These are phyloP conservation scores for Nannobrachium achirus DNA, from an alignment of 2,113 vertebrate species.

Conservation along the genomic window DNA sequence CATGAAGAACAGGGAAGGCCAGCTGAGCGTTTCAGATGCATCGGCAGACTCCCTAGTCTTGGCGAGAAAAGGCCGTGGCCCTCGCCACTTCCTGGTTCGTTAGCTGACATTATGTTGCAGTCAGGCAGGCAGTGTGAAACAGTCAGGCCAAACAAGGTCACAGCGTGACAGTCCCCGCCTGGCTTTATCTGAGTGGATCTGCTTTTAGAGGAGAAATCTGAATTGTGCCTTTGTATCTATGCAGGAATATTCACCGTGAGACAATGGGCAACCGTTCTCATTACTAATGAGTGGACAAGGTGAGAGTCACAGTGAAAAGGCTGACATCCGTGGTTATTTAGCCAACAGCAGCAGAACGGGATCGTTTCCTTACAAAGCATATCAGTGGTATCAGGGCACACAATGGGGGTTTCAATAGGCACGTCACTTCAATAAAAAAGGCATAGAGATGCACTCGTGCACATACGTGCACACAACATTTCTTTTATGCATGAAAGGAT, in stretches of 20 bases:
- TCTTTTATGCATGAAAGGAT: not conserved
- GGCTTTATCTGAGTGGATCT: slow-evolving; percentile 85
- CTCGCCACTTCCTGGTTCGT: slow-evolving; percentile 14
- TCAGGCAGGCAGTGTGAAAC: not conserved
- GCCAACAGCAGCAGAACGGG: slow-evolving; percentile 92
- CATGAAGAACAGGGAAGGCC: not conserved
- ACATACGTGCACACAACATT: not conserved
- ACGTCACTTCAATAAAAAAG: slow-evolving; percentile 90
- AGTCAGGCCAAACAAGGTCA: slow-evolving; percentile 54
- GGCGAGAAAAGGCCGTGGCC: slow-evolving; percentile 1
- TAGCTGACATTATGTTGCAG: slow-evolving; percentile 1
- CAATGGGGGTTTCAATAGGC: slow-evolving; percentile 90
- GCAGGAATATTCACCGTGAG: slow-evolving; percentile 91
- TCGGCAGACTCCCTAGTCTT: not conserved
- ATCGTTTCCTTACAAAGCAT: slow-evolving; percentile 94
- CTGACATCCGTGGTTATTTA: slow-evolving; percentile 96
- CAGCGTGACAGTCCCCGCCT: slow-evolving; percentile 78
- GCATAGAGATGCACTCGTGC: slow-evolving; percentile 61
- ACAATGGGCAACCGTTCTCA: slow-evolving; percentile 95
- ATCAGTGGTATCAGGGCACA: slow-evolving; percentile 86
- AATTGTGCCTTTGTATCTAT: slow-evolving; percentile 90
- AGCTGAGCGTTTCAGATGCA: not conserved
- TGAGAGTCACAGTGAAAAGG: slow-evolving; percentile 93
- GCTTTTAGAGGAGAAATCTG: slow-evolving; percentile 80
- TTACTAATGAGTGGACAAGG: slow-evolving; percentile 93